A percentile compares a stretch with the other conserved stretches of the same genome.
phyloP scores from a whole-genome alignment of 2,113 vertebrate genomes.

The Entomyzon cyanotis region DNA sequence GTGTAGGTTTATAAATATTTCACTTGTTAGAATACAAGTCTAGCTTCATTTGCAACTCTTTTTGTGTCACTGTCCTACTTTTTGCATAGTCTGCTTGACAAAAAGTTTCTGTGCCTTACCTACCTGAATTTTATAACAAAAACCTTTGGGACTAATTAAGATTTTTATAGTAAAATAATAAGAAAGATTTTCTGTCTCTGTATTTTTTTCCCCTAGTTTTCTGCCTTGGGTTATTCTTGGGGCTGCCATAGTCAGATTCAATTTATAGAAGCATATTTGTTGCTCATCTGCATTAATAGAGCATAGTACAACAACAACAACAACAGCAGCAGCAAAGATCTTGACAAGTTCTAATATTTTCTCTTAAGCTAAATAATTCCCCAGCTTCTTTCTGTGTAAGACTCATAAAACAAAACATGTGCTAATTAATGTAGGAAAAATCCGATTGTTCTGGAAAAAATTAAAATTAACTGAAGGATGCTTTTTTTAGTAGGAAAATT shows the following conservation, averaged over 20 bases:
- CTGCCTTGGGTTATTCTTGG: constrained; percentile 69
- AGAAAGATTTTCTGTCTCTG: constrained; percentile 60
- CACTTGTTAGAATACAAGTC: constrained; percentile 41
- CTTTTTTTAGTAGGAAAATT: constrained; percentile 1
- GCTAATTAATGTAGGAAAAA: constrained; percentile 53
- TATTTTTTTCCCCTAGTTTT: constrained; percentile 5
- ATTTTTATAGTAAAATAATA: constrained; percentile 74
- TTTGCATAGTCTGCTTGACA: constrained; percentile 62
- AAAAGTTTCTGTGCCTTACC: constrained; percentile 61
- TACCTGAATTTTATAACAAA: constrained; percentile 68
- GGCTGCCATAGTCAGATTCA: constrained; percentile 54
- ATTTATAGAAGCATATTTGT: constrained; percentile 68
- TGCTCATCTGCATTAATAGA: constrained; percentile 65
- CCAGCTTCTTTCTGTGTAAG: constrained; percentile 9
- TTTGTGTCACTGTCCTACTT: constrained; percentile 62
- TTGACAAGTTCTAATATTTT: constrained; percentile 65
- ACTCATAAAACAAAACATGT: constrained; percentile 22
- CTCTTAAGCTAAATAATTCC: constrained; percentile 63
- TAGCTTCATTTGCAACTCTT: constrained; percentile 56
- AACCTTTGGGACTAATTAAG: constrained; percentile 81
- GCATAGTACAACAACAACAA: constrained; percentile 24
- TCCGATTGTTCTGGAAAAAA: not conserved
- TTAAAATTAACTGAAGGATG: not conserved
- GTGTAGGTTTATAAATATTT: constrained; percentile 62
- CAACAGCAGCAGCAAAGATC: constrained; percentile 30